Base-by-base conservation (phyloP, 2,113 vertebrate species). In the Boulengeromyrus knoepffleri region DNA sequence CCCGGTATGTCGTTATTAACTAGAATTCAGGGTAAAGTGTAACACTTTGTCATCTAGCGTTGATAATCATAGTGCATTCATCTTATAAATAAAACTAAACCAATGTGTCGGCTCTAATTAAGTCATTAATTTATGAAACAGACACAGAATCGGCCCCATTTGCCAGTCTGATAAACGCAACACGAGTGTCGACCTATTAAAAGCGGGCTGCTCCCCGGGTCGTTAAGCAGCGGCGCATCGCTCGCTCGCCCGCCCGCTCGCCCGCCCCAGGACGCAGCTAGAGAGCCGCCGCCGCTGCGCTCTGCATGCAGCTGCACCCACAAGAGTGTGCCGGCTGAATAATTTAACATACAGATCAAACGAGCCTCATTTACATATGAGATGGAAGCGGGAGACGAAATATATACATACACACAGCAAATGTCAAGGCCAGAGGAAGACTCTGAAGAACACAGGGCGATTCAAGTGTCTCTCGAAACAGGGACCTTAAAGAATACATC, bases 281-380 rank as follows among this genome's bases (percentile, higher is more conserved):
- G 15, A 74, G 66, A 74, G 15, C 36, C 1, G 0, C 70, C 3
- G 31, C 74, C 1, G 2, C 15, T 4, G 31, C 70, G 70, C 36
- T 42, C 36, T 6, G 74, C 74, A 80, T 80, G 74, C 74, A 19
- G 74, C 36, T 17, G 36, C 74, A 19, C 31, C 74, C 74, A 5
- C 15, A 27, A 49, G 84, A 24, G 45, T 8, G 45, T 15, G 46
- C 19, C 47, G 13, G 21, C 46, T 50, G 84, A 86, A 86, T 86
- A 47, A 86, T 86, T 86, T 86, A 86, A 50, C 45, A 46, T 27
- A 31, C 45, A 50, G 84, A 86, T 86, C 84, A 86, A 86, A 86
- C 46, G 10, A 50, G 24, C 45, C 45, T 86, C 45, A 86, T 86
- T 86, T 86, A 17, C 84, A 86, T 86, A 50, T 50, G 84, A 86